These are phyloP conservation scores for Crossocerus cetratus DNA, from an alignment of 2,888 invertebrate genomes.

Conservation along the genomic window DNA sequence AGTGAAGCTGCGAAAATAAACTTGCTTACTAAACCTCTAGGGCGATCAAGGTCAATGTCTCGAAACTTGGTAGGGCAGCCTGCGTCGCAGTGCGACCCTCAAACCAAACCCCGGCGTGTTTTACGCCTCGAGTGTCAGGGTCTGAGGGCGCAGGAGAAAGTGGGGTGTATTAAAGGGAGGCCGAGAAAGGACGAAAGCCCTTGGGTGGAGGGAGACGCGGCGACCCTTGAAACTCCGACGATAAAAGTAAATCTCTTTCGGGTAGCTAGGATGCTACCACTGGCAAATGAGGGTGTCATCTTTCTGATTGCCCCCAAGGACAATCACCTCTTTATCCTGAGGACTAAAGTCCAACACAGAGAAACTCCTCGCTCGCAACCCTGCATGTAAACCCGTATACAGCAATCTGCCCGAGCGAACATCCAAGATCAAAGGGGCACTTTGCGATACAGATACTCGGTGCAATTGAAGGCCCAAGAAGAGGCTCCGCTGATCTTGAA, in stretches of 20 bases:
- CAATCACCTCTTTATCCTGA: constrained; percentile 20
- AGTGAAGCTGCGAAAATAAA: not conserved
- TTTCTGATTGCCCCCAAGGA: constrained; percentile 57
- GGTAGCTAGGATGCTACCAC: constrained; percentile 41
- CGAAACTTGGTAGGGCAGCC: not conserved
- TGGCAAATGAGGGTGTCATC: constrained; percentile 62
- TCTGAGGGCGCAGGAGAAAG: constrained; percentile 37
- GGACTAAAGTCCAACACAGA: constrained; percentile 2
- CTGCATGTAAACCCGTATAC: constrained; percentile 19
- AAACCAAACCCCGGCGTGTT: constrained; percentile 41
- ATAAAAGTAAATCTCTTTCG: constrained; percentile 59
- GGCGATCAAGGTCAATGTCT: constrained; percentile 17
- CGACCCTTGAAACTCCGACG: constrained; percentile 50
- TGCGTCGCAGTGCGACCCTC: constrained; percentile 27
- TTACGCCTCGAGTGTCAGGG: constrained; percentile 38
- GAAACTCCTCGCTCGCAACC: constrained; percentile 13
- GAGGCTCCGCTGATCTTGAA: constrained; percentile 27
- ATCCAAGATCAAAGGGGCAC: constrained; percentile 37
- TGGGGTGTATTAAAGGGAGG: constrained; percentile 22
- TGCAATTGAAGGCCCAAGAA: constrained; percentile 32
- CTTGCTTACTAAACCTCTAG: not conserved
- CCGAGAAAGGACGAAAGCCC: constrained; percentile 12
- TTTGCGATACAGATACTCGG: not conserved
- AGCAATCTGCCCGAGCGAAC: not conserved
- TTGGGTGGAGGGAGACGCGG: constrained; percentile 17